Percentiles rank a stretch among this genome's conserved stretches.
Evolutionary conservation across 2,113 vertebrate species (phyloP).

Genomic region (Cyphomyrus discorhynchus): DNA sequence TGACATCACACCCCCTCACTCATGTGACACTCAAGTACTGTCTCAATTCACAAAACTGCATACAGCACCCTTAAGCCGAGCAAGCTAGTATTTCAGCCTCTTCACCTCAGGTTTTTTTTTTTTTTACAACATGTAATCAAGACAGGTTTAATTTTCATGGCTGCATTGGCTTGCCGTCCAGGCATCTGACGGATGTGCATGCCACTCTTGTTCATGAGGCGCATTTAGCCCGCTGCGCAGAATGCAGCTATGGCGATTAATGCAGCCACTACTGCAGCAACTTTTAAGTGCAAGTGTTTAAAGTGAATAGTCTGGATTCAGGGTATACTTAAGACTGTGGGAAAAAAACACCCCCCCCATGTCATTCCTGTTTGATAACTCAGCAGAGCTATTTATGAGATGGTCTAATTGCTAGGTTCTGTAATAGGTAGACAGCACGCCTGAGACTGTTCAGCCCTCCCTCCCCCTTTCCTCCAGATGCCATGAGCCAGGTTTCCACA

Average conservation of each 20-base stretch:
- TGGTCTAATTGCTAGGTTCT: not conserved
- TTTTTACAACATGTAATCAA: not conserved
- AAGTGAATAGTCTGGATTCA: not conserved
- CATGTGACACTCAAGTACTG: not conserved
- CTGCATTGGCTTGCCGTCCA: not conserved
- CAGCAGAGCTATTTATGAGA: not conserved
- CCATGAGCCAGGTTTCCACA: not conserved
- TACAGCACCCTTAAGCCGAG: not conserved
- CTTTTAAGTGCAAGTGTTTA: not conserved
- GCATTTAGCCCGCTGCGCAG: not conserved
- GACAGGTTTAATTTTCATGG: not conserved
- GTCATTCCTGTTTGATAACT: constrained; percentile 5
- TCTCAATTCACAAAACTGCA: not conserved
- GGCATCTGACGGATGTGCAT: not conserved
- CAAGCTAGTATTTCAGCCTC: not conserved
- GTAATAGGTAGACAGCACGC: not conserved
- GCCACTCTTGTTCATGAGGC: not conserved
- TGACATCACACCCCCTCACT: not conserved
- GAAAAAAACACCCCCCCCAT: not conserved
- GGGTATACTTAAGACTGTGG: not conserved
- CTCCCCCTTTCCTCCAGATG: not conserved
- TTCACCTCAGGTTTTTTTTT: not conserved
- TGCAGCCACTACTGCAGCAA: not conserved
- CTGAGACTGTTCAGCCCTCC: not conserved
- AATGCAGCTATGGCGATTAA: not conserved